These are phyloP conservation scores for Drosophila falleni DNA, from an alignment of 2,888 invertebrate genomes.

Conservation along the genomic window DNA sequence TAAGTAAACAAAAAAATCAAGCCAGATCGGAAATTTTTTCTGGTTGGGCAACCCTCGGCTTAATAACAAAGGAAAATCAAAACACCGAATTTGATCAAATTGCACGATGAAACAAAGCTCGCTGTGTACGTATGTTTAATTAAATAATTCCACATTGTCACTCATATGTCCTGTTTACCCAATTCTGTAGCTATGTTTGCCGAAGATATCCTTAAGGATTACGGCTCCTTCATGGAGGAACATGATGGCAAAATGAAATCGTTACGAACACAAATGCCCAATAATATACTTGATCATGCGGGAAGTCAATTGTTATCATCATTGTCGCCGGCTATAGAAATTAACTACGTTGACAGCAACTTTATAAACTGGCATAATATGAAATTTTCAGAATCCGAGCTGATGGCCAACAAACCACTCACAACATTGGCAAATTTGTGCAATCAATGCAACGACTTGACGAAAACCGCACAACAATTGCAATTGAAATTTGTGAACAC, in stretches of 20 bases:
- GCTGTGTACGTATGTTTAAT: conserved; percentile 44
- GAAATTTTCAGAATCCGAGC: conserved; percentile 89
- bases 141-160: not conserved
- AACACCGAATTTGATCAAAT: conserved; percentile 17
- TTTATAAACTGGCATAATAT: conserved; percentile 6
- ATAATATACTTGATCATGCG: conserved; percentile 5
- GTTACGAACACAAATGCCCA: conserved; percentile 53
- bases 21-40: too few species aligned
- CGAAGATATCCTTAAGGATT: conserved; percentile 82
- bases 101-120: conserved; percentile 51
- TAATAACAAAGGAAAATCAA: conserved; percentile 46
- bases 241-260: conserved; percentile 72
- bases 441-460: conserved; percentile 90
- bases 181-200: conserved; percentile 65
- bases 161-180: too few species aligned
- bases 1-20: too few species aligned
- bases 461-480: conserved; percentile 88
- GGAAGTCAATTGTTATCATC: conserved; percentile 13
- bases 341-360: conserved; percentile 50
- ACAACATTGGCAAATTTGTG: conserved; percentile 92
- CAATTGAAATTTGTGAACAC: conserved; percentile 85
- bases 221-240: conserved; percentile 81
- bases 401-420: conserved; percentile 91
- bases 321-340: conserved; percentile 65
- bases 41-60: too few species aligned